These are phyloP conservation scores for Rapana venosa DNA, from an alignment of 2,888 invertebrate genomes.

Conservation along the genomic window DNA sequence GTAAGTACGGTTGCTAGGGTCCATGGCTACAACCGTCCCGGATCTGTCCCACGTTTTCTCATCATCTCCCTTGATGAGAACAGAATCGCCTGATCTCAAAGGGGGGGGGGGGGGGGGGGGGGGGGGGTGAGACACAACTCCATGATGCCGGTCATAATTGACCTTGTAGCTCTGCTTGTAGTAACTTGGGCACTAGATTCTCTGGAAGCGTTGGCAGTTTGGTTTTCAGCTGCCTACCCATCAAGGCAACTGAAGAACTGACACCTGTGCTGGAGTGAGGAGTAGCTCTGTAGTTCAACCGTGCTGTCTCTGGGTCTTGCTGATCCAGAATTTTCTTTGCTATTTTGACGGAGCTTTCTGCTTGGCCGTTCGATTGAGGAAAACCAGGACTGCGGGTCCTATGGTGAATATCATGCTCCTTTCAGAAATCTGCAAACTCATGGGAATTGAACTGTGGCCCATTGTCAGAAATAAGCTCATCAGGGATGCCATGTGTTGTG, in stretches of 20 bases:
- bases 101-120: too few species aligned
- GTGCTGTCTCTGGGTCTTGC: neutral
- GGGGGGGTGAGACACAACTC: neutral
- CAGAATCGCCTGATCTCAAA: neutral
- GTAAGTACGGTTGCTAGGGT: constrained; percentile 44
- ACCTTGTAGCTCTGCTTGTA: neutral
- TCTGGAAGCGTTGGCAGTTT: neutral
- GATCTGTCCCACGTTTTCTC: neutral
- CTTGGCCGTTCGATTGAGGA: neutral
- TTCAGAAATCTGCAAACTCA: constrained; percentile 8
- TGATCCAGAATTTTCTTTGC: neutral
- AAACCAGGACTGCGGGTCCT: neutral
- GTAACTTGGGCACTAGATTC: neutral
- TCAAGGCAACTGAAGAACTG: neutral
- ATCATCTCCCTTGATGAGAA: neutral
- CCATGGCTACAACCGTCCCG: constrained; percentile 34
- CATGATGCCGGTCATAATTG: constrained; percentile 5
- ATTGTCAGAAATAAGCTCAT: constrained; percentile 32
- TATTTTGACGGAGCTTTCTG: neutral
- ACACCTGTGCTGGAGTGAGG: constrained; percentile 15
- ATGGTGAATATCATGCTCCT: neutral
- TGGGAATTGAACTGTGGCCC: constrained; percentile 31
- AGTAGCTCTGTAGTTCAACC: neutral
- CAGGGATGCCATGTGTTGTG: constrained; percentile 34
- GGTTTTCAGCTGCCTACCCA: constrained; percentile 2